phyloP scores from a whole-genome alignment of 2,113 vertebrate species.

The Cebidichthys violaceus region DNA sequence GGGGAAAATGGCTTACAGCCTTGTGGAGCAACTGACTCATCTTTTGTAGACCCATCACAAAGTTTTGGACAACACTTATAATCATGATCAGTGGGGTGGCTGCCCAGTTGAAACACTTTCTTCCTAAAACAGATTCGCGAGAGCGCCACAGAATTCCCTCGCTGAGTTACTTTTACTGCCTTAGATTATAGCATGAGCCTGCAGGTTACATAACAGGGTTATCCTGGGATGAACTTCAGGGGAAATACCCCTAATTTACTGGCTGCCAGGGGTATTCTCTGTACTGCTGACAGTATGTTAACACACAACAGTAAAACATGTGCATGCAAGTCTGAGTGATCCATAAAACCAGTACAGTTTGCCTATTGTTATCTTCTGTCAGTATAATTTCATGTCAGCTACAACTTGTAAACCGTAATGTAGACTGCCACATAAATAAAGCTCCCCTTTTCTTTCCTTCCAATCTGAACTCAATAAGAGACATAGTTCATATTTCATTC shows the following conservation, averaged over 20 bases:
- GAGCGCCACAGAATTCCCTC: slow-evolving; percentile 57
- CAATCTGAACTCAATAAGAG: not conserved
- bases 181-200: slow-evolving; percentile 39
- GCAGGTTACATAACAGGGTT: slow-evolving; percentile 72
- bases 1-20: slow-evolving; percentile 53
- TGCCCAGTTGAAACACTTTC: slow-evolving; percentile 69
- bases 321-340: slow-evolving; percentile 25
- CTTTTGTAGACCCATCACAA: slow-evolving; percentile 62
- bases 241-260: slow-evolving; percentile 73
- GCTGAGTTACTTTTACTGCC: slow-evolving; percentile 59
- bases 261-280: slow-evolving; percentile 52
- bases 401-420: not conserved
- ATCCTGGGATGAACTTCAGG: slow-evolving; percentile 75
- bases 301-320: slow-evolving; percentile 28
- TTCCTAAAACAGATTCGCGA: slow-evolving; percentile 68
- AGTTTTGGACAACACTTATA: slow-evolving; percentile 54
- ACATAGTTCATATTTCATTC: not conserved
- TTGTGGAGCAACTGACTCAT: slow-evolving; percentile 78
- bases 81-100: slow-evolving; percentile 60
- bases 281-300: slow-evolving; percentile 45
- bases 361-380: slow-evolving; percentile 8
- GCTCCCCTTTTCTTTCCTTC: not conserved
- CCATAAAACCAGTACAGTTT: slow-evolving; percentile 19
- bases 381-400: slow-evolving; percentile 13
- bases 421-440: not conserved